A percentile compares a stretch with the other conserved stretches of the same genome.
These are phyloP conservation scores for Tychaedon coryphoeus DNA, from an alignment of 2,113 vertebrate genomes.

Conservation along the genomic window DNA sequence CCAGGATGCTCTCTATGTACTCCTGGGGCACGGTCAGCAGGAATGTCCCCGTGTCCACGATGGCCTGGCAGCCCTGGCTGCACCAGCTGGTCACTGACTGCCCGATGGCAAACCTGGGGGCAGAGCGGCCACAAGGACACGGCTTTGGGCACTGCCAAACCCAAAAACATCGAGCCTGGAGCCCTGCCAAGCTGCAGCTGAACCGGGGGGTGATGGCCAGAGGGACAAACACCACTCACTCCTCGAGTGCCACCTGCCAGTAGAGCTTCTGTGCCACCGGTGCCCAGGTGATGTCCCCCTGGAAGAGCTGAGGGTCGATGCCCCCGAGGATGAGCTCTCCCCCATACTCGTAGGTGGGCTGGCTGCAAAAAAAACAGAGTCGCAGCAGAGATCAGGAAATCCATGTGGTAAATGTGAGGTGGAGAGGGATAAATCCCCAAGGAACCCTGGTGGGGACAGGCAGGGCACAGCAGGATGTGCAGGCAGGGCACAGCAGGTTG, in stretches of 20 bases:
- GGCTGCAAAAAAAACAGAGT: neutral
- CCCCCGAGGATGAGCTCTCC: constrained; percentile 71
- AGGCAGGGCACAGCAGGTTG: neutral
- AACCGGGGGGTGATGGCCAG: rapidly evolving
- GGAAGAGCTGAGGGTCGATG: constrained; percentile 20
- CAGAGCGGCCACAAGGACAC: rapidly evolving
- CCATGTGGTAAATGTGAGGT: rapidly evolving
- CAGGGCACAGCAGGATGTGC: neutral
- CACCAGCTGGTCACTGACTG: constrained; percentile 23
- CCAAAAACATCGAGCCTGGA: rapidly evolving
- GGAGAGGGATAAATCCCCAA: rapidly evolving
- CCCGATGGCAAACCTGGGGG: constrained; percentile 61
- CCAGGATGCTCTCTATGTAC: constrained; percentile 23
- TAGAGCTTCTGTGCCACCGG: constrained; percentile 58
- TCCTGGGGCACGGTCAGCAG: constrained; percentile 53
- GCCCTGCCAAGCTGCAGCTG: neutral
- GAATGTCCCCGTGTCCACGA: constrained; percentile 68
- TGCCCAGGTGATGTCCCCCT: constrained; percentile 51
- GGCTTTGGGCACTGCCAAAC: neutral
- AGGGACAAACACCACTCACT: constrained; percentile 46
- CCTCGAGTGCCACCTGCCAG: constrained; percentile 68
- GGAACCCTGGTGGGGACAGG: neutral
- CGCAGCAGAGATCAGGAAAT: neutral
- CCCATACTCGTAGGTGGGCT: constrained; percentile 46
- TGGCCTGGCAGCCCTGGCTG: constrained; percentile 63